Evolutionary conservation across 2,113 vertebrate species (phyloP), one percentile per base, ranked within the genome.

Genomic region (Leiothrix lutea): DNA sequence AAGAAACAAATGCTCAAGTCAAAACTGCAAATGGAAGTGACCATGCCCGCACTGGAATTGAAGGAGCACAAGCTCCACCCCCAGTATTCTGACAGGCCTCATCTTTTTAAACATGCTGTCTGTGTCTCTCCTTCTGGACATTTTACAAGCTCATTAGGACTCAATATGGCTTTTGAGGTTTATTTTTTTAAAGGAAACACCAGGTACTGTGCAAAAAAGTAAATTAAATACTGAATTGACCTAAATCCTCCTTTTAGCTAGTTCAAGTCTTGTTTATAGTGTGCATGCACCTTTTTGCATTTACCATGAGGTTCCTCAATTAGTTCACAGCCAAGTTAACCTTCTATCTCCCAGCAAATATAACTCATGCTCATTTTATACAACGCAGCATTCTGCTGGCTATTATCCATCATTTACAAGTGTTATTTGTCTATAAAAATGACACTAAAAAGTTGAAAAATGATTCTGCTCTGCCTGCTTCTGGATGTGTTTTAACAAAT

Each of bases 381-480:
- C 96, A 93, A 96, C 72, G 35, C 89, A 83, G 97, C 97, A 97
- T 97, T 97, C 97, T 98, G 97, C 91, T 96, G 91, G 91, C 97
- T 97, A 98, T 98, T 98, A 98, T 97, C 98, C 97, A 98, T 98
- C 97, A 98, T 98, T 98, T 98, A 98, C 96, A 97, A 98, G 97
- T 98, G 97, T 97, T 98, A 98, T 98, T 98, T 98, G 98, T 98
- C 98, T 97, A 98, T 98, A 98, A 98, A 98, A 98, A 96, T 98
- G 98, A 98, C 98, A 98, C 98, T 97, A 97, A 98, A 98, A 97
- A 98, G 97, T 98, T 98, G 98, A 98, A 98, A 98, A 98, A 98
- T 98, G 80, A 96, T 98, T 96, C 93, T 82, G 94, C 86, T 98
- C 94, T 97, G 97, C 95, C 95, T 98, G 97, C 97, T 97, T 95